These are phyloP conservation scores for Polyommatus iphigenia DNA, from an alignment of 2,888 invertebrate species.

Conservation along the genomic window DNA sequence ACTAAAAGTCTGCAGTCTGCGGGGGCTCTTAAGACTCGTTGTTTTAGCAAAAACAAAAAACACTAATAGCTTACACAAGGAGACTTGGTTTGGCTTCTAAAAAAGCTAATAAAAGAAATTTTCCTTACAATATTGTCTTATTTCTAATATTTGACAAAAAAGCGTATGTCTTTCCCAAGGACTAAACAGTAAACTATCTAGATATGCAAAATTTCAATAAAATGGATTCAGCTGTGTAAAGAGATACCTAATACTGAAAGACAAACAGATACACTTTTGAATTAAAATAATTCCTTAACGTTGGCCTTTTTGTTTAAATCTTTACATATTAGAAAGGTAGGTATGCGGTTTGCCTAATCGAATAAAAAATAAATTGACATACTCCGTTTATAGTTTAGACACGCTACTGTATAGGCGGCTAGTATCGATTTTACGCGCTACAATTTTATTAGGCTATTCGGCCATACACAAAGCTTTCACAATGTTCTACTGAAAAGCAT, in stretches of 20 bases:
- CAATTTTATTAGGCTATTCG: slow-evolving; percentile 3
- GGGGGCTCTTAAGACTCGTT: too few relatives aligned
- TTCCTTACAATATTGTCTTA: too few relatives aligned
- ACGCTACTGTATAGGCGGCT: background rate
- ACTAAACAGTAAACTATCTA: background rate
- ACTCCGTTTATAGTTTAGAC: background rate
- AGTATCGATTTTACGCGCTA: slow-evolving; percentile 12
- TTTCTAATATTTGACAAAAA: too few relatives aligned
- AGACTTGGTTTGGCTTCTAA: too few relatives aligned
- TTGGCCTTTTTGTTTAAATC: background rate
- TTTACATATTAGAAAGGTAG: background rate
- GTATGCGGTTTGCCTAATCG: background rate
- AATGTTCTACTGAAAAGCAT: background rate
- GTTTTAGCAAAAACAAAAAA: too few relatives aligned
- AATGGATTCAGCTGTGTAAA: background rate
- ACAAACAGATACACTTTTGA: too few relatives aligned
- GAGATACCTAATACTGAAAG: too few relatives aligned
- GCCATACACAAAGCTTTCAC: background rate
- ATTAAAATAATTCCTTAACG: too few relatives aligned
- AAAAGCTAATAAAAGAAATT: too few relatives aligned
- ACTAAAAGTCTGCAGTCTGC: too few relatives aligned
- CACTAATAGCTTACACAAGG: too few relatives aligned
- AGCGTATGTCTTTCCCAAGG: too few relatives aligned
- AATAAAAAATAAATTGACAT: background rate
- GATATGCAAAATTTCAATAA: background rate